A percentile compares a stretch with the other conserved stretches of the same genome.
Conservation (phyloP, 2,113 vertebrate species). For the Pristiophorus japonicus region DNA sequence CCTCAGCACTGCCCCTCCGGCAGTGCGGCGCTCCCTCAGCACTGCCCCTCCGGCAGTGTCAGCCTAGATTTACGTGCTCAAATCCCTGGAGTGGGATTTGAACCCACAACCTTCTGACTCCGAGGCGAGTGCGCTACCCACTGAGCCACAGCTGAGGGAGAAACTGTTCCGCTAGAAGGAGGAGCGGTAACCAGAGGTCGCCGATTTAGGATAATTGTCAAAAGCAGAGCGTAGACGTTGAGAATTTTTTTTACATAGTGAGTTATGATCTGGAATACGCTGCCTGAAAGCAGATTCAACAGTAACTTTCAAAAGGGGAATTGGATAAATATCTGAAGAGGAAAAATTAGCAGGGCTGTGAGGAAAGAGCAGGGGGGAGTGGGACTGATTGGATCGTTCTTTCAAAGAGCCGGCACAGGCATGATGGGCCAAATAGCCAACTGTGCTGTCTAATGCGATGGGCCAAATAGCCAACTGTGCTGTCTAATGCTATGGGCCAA, state of each 20-base stretch:
- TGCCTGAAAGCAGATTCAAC: not conserved
- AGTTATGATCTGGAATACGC: not conserved
- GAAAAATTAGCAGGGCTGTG: not conserved
- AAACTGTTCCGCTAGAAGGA: not conserved
- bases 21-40: too few species aligned
- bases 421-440: not conserved
- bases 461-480: not conserved
- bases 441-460: too few species aligned
- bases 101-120: too few species aligned
- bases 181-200: not conserved
- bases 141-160: too few species aligned
- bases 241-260: not conserved
- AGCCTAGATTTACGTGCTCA: too few species aligned
- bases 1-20: too few species aligned
- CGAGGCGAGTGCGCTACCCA: too few species aligned
- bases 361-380: not conserved
- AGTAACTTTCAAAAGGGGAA: not conserved
- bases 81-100: too few species aligned
- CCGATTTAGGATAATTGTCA: not conserved
- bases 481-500: not conserved
- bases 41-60: too few species aligned
- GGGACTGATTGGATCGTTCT: not conserved
- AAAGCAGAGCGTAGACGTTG: not conserved
- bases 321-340: not conserved
- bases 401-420: not conserved